A percentile compares a stretch with the other conserved stretches of the same genome.
Conservation (phyloP, 1,140 invertebrate species). For the Megalonaias nervosa region DNA sequence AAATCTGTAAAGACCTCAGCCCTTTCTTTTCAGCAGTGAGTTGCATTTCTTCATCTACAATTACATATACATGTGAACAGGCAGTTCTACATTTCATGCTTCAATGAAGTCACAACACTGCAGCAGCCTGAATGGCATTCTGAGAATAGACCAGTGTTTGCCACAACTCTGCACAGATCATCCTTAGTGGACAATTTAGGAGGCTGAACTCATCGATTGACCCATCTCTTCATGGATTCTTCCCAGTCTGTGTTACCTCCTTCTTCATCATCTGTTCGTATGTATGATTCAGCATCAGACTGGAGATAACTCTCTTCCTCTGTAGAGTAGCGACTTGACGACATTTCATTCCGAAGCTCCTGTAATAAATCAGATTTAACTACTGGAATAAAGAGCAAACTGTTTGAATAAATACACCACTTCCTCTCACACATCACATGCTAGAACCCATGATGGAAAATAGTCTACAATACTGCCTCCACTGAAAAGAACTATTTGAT, state of each 20-base stretch:
- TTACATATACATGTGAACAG: too few species aligned
- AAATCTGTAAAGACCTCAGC: too few species aligned
- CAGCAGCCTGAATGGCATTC: too few species aligned
- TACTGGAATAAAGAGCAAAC: not conserved
- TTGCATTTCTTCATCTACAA: too few species aligned
- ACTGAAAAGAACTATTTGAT: too few species aligned
- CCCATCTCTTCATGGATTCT: constrained; percentile 80
- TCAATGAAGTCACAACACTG: too few species aligned
- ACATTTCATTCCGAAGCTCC: constrained; percentile 61
- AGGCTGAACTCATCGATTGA: constrained; percentile 73
- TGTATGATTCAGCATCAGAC: constrained; percentile 71
- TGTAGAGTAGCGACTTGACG: constrained; percentile 69
- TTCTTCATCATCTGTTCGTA: constrained; percentile 75
- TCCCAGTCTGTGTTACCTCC: constrained; percentile 78
- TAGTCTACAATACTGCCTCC: too few species aligned
- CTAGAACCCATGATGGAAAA: not conserved
- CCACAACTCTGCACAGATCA: too few species aligned
- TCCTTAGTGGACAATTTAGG: too few species aligned
- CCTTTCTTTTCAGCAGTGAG: too few species aligned
- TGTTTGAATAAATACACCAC: not conserved
- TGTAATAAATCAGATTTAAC: constrained; percentile 30
- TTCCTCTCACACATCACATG: not conserved
- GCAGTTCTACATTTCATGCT: too few species aligned
- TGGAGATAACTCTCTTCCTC: constrained; percentile 71
- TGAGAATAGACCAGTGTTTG: too few species aligned